A percentile compares a stretch with the other conserved stretches of the same genome.
Evolutionary conservation across 1,140 invertebrate species (phyloP).

Genomic region (Mylabris phalerata): DNA sequence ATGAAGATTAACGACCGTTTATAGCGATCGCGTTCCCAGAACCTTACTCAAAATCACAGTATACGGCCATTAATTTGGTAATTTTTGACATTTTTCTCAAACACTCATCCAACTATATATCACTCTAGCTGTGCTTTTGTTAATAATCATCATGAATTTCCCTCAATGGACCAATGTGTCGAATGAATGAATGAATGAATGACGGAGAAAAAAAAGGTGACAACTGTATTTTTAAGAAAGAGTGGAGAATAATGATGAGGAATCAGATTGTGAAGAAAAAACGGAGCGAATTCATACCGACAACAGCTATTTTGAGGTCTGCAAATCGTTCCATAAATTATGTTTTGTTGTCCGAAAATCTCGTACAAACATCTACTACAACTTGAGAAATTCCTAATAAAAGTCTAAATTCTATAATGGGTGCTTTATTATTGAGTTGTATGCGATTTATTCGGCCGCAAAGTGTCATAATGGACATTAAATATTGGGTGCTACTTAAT

Average conservation of each 20-base stretch:
- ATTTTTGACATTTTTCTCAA: constrained; percentile 5
- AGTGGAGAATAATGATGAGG: too few relatives aligned
- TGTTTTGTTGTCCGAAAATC: constrained; percentile 4
- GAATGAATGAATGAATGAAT: neutral
- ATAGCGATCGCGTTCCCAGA: neutral
- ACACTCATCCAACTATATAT: neutral
- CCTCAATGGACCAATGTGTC: too few relatives aligned
- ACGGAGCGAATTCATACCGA: constrained; percentile 11
- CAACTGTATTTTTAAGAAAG: constrained; percentile 2
- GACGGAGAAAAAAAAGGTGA: constrained; percentile 2
- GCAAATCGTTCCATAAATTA: constrained; percentile 15
- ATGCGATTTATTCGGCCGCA: constrained; percentile 15
- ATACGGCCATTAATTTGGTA: constrained; percentile 2
- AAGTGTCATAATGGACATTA: constrained; percentile 11
- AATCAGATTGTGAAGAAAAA: neutral
- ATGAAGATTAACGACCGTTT: constrained; percentile 8
- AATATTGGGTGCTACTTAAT: constrained; percentile 8
- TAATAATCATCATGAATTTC: too few relatives aligned
- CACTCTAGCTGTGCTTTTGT: constrained; percentile 5
- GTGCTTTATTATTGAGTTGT: constrained; percentile 5
- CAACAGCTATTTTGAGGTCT: constrained; percentile 11
- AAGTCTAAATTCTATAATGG: neutral
- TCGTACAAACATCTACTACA: too few relatives aligned
- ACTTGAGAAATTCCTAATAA: too few relatives aligned
- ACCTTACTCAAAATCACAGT: neutral